phyloP scores from a whole-genome alignment of 2,797 vertebrate genomes.

The Rallus crepitans region DNA sequence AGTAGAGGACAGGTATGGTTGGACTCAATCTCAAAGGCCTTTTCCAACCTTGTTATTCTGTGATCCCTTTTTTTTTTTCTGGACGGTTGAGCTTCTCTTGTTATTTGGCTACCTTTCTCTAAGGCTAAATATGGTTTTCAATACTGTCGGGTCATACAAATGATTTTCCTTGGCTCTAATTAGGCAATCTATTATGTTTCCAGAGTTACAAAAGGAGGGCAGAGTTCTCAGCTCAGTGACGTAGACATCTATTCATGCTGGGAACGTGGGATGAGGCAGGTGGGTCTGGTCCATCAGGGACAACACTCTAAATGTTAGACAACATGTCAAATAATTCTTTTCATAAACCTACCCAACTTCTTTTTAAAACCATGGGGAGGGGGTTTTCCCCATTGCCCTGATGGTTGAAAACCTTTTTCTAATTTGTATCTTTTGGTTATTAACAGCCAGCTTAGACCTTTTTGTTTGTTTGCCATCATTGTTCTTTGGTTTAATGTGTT shows the following conservation, averaged over 20 bases:
- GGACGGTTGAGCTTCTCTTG: not conserved
- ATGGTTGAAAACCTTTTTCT: not conserved
- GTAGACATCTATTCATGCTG: not conserved
- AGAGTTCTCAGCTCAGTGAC: not conserved
- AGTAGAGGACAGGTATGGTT: too few species aligned
- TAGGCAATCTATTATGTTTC: not conserved
- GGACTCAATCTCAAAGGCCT: too few species aligned
- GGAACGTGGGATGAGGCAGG: not conserved
- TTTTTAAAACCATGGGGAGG: not conserved
- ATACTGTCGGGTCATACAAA: not conserved
- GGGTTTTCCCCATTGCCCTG: fast-evolving
- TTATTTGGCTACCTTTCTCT: not conserved
- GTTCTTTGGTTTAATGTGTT: not conserved
- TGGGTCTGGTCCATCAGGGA: not conserved
- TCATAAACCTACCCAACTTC: not conserved
- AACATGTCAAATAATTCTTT: not conserved
- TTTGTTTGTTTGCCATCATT: not conserved
- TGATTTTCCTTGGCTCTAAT: not conserved
- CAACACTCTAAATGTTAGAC: not conserved
- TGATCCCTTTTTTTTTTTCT: not conserved
- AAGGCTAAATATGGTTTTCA: not conserved
- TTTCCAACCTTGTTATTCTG: too few species aligned
- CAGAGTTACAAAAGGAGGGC: not conserved
- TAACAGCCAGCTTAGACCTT: not conserved
- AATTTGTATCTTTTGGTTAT: not conserved